Evolutionary conservation across 2,113 vertebrate genomes (phyloP).

Genomic region (Ia io): DNA sequence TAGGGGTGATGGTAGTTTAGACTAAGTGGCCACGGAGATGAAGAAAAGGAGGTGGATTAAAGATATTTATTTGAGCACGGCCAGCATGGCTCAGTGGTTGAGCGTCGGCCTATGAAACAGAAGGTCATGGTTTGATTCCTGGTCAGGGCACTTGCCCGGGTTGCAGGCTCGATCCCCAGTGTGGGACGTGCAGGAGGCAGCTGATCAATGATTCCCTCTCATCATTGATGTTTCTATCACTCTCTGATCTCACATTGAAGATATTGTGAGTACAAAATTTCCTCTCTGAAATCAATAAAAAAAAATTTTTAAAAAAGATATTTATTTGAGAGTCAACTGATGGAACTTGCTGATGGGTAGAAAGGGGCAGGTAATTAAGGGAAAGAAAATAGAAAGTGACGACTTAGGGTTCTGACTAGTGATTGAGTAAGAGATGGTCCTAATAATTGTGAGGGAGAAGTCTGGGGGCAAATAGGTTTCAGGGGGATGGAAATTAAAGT

Average conservation of each 20-base stretch:
- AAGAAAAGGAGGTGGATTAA: not conserved
- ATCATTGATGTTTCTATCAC: too few species aligned
- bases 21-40: not conserved
- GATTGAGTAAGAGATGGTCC: not conserved
- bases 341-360: not conserved
- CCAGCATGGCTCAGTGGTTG: too few species aligned
- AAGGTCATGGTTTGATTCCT: too few species aligned
- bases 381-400: not conserved
- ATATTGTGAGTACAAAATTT: too few species aligned
- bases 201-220: too few species aligned
- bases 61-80: not conserved
- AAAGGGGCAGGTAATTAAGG: not conserved
- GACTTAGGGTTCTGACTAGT: not conserved
- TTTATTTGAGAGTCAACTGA: not conserved
- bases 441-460: not conserved
- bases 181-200: too few species aligned
- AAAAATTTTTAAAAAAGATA: not conserved
- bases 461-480: not conserved
- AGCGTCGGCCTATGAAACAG: too few species aligned
- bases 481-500: not conserved
- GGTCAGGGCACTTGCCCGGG: too few species aligned
- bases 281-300: too few species aligned
- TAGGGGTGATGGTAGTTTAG: not conserved
- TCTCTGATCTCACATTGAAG: too few species aligned
- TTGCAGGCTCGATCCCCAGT: too few species aligned